Base-by-base conservation (phyloP, 2,113 vertebrate species). In the Lagopus muta region DNA sequence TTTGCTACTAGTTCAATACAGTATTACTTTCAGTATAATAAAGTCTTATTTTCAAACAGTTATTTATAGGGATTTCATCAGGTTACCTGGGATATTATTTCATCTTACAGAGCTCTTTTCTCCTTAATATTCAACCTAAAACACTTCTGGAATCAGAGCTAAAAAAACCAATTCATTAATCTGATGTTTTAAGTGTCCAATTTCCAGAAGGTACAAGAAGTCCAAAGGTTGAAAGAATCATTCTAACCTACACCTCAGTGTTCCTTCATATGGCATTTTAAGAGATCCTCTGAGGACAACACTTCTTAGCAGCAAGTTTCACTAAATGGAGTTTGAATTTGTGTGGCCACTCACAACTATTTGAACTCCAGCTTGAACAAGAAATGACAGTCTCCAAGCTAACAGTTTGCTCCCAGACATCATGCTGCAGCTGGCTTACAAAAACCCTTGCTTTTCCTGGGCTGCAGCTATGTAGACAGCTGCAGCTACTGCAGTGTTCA, bases 61-160 rank as follows among this genome's bases (percentile, higher is more conserved):
- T 81, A 94, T 80, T 91, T 95, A 80, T 57, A 91, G 45, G 30
- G 57, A 27, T 94, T 93, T 94, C 72, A 86, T 77, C 85, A 83
- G 75, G 34, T 67, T 86, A 91, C 71, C 47, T 75, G 38, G 40
- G 27, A 28, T 55, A 72, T 50, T 79, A 34, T 30, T 87, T 57
- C 61, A 57, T 25, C 20, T 3, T 55, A 25, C 0, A 0, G 20
- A 72, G 43, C 19, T 91, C 57, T 50, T 48, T 61, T 67, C 65
- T 80, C 79, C 69, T 88, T 88, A 81, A 86, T 88, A 91, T 78
- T 88, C 82, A 94, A 24, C 7, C 1, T 78, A 81, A 94, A 88
- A 4, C 55, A 82, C 17, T 57, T 86, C 88, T 90, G 72, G 92
- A 94, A 88, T 81, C 75, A 83, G 47, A 82, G 28, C 72, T 69